These are phyloP conservation scores for Schizaphis graminum DNA, from an alignment of 2,888 invertebrate species.

Conservation along the genomic window DNA sequence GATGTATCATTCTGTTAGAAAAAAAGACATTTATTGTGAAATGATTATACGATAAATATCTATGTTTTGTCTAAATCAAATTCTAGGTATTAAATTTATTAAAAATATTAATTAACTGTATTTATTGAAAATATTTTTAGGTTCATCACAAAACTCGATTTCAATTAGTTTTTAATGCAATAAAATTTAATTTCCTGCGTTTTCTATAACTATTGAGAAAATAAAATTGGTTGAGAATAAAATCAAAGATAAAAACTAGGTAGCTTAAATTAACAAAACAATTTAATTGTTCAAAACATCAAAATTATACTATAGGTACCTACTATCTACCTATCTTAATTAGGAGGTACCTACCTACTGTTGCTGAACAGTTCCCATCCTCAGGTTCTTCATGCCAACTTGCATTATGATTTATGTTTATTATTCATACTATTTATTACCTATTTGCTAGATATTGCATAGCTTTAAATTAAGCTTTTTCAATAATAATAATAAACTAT, in stretches of 20 bases:
- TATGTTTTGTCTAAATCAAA: neutral
- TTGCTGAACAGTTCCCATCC: too few relatives aligned
- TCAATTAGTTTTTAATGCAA: neutral
- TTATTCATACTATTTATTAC: too few relatives aligned
- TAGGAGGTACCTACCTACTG: too few relatives aligned
- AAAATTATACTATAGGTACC: too few relatives aligned
- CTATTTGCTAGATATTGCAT: too few relatives aligned
- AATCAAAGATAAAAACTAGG: neutral
- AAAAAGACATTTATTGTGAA: neutral
- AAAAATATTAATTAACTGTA: neutral
- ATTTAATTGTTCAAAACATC: too few relatives aligned
- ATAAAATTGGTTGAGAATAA: neutral
- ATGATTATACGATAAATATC: neutral
- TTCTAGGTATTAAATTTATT: neutral
- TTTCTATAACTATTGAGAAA: neutral
- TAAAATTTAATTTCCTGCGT: neutral
- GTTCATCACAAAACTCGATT: neutral
- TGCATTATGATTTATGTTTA: too few relatives aligned
- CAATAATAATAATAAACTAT: too few relatives aligned
- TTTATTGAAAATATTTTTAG: neutral
- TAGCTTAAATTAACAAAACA: too few relatives aligned
- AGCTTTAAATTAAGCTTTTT: too few relatives aligned
- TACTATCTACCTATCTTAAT: too few relatives aligned
- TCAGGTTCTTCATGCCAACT: too few relatives aligned
- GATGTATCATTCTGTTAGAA: neutral